These are phyloP conservation scores for Druceiella hillmani DNA, from an alignment of 2,888 invertebrate genomes.

Conservation along the genomic window DNA sequence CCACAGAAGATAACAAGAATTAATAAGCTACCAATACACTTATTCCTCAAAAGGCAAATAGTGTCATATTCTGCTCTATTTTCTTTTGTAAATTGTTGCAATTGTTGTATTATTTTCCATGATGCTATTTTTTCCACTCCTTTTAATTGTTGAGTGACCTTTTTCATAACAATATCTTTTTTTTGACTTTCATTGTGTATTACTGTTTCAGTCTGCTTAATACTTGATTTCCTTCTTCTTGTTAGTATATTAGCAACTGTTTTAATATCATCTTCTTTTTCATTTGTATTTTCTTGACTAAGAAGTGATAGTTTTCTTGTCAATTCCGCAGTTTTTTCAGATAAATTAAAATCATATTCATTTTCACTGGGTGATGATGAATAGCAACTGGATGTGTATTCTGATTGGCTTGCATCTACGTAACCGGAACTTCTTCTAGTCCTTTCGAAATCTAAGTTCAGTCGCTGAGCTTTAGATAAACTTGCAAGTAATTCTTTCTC, in stretches of 20 bases:
- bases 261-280: slow-evolving; percentile 28
- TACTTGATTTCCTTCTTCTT: slow-evolving; percentile 27
- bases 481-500: slow-evolving; percentile 50
- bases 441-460: slow-evolving; percentile 34
- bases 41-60: slow-evolving; percentile 54
- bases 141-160: slow-evolving; percentile 19
- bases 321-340: slow-evolving; percentile 42
- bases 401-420: slow-evolving; percentile 48
- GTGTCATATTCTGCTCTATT: slow-evolving; percentile 51
- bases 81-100: slow-evolving; percentile 54
- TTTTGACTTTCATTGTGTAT: slow-evolving; percentile 29
- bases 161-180: no score
- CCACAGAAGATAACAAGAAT: slow-evolving; percentile 69
- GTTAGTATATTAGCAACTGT: slow-evolving; percentile 26
- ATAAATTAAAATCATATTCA: slow-evolving; percentile 47
- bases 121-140: slow-evolving; percentile 21
- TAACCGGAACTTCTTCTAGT: slow-evolving; percentile 43
- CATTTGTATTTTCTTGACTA: slow-evolving; percentile 37
- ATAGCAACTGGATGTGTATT: slow-evolving; percentile 49
- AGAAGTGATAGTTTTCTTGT: slow-evolving; percentile 42
- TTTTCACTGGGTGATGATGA: slow-evolving; percentile 50
- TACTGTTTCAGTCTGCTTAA: slow-evolving; percentile 15
- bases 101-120: slow-evolving; percentile 43
- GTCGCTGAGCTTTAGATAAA: slow-evolving; percentile 38
- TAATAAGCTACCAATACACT: slow-evolving; percentile 64